Conservation (phyloP, 2,797 vertebrate species). For the Hydrolagus colliei region DNA sequence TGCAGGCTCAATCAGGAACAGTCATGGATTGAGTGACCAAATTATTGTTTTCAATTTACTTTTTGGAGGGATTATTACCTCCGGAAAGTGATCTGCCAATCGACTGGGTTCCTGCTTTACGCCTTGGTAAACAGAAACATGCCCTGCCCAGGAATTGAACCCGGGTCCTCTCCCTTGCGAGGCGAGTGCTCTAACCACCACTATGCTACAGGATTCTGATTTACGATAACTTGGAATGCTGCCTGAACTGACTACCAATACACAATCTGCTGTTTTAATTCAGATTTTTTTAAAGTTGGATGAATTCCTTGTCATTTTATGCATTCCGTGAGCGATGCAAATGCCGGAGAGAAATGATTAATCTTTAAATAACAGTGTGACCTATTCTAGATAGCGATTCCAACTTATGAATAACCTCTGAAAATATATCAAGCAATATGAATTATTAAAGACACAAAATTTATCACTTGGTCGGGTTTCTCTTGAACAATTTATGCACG, state of each 20-base stretch:
- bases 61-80: too few relatives aligned
- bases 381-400: neutral
- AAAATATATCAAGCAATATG: conserved; percentile 21
- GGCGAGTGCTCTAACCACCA: neutral
- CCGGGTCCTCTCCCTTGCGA: neutral
- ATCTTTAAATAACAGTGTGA: neutral
- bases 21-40: too few relatives aligned
- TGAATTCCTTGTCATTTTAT: neutral
- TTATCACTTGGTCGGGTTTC: conserved; percentile 13
- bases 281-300: neutral
- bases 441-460: conserved; percentile 18
- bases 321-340: neutral
- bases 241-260: neutral
- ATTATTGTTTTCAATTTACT: too few relatives aligned
- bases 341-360: neutral
- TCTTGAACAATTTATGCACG: neutral
- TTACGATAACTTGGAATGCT: neutral
- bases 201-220: too few relatives aligned
- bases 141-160: neutral
- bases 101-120: too few relatives aligned
- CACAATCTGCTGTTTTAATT: neutral
- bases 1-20: too few relatives aligned
- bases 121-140: too few relatives aligned
- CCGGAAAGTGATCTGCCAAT: too few relatives aligned
- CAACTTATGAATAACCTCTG: conserved; percentile 10